Base-by-base conservation (phyloP, 2,888 invertebrate species). In the Phaonia tiefii region DNA sequence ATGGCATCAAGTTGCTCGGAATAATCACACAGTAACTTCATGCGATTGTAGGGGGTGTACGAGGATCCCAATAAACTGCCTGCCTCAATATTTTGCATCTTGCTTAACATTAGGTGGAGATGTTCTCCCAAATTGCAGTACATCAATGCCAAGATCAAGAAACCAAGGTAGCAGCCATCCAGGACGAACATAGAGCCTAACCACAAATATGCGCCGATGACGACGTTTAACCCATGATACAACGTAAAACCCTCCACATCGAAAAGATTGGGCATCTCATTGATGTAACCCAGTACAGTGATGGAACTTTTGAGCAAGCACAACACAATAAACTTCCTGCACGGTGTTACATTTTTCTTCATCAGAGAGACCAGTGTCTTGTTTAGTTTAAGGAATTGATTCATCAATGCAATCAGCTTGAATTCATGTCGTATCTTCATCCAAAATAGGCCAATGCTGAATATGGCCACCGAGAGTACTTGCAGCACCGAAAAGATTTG, bases 151-250 rank as follows among this genome's bases (percentile, higher is more conserved):
- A 85, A 84, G 1, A 87, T 75, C 0, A 88, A 71, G 31, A 88
- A 87, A 7, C 88, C 88, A 49, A 88, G 77, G 31, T 87, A 87
- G 31, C 88, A 87, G 1, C 84, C 69, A 22, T 88, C 88, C 83
- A 88, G 70, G 10, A 86, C 81, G 22, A 85, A 85, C 31, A 88
- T 83, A 0, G 86, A 86, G 66, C 87, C 87, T 70, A 88, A 49
- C 88, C 88, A 88, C 75, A 87, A 75, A 72, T 86, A 88, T 0
- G 85, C 79, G 63, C 86, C 86, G 25, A 85, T 54, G 11, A 15
- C 39, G 7, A 63, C 63, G 31, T 17, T 63, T 5, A 75, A 31
- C 49, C 60, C 49, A 10, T 51, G 26, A 42, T 70, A 69, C 37
- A 75, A 51, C 42, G 20, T 13, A 46, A 56, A 1, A 82, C 37